phyloP scores from a whole-genome alignment of 2,797 vertebrate genomes.

The Varecia variegata region DNA sequence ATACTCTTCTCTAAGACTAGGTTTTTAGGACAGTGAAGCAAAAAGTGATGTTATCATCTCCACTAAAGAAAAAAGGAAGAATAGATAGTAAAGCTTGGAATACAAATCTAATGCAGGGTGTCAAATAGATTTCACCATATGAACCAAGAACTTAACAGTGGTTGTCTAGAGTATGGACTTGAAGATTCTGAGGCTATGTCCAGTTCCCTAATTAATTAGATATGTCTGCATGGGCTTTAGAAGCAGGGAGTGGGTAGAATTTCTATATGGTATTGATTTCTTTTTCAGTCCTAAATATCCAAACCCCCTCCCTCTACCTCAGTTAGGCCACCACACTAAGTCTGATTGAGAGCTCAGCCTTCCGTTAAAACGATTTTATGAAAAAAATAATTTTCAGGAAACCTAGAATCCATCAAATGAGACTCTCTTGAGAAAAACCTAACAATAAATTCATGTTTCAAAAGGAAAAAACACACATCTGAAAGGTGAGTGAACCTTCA shows the following conservation, averaged over 20 bases:
- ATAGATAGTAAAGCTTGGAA: not conserved
- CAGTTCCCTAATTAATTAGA: not conserved
- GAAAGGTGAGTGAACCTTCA: not conserved
- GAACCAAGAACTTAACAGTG: not conserved
- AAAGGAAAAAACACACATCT: not conserved
- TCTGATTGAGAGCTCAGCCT: not conserved
- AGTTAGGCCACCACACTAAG: not conserved
- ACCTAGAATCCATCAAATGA: not conserved
- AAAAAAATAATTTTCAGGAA: slow-evolving; percentile 31
- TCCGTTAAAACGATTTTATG: not conserved
- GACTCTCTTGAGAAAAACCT: not conserved
- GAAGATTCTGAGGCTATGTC: not conserved
- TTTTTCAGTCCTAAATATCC: not conserved
- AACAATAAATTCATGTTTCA: not conserved
- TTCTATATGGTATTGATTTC: not conserved
- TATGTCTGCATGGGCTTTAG: not conserved
- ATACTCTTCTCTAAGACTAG: not conserved
- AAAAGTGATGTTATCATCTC: not conserved
- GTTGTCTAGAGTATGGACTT: not conserved
- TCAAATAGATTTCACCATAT: not conserved
- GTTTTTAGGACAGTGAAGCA: not conserved
- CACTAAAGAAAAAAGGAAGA: not conserved
- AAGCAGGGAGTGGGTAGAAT: not conserved
- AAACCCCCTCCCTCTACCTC: not conserved
- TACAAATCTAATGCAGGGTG: not conserved